A percentile compares a stretch with the other conserved stretches of the same genome.
These are phyloP conservation scores for Cantharis nigra DNA, from an alignment of 2,888 invertebrate species.

Conservation along the genomic window DNA sequence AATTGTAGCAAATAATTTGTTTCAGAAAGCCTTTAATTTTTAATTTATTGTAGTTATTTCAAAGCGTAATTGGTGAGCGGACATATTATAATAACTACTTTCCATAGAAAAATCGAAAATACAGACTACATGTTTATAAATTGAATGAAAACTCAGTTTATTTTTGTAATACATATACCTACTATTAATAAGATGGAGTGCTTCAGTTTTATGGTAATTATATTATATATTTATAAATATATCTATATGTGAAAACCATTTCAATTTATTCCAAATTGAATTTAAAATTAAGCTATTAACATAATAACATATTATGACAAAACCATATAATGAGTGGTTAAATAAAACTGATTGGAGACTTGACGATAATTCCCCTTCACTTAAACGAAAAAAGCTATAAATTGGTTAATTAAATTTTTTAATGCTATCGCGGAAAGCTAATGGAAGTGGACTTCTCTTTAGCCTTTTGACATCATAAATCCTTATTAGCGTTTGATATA, in stretches of 20 bases:
- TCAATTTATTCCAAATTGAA: background rate
- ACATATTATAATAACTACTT: too few relatives aligned
- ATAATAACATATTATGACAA: background rate
- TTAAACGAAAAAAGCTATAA: background rate
- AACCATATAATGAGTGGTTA: background rate
- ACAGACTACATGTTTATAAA: background rate
- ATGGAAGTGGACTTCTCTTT: background rate
- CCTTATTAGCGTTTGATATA: background rate
- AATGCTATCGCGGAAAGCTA: background rate
- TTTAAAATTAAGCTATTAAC: background rate
- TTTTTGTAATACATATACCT: too few relatives aligned
- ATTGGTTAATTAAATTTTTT: background rate
- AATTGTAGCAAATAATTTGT: too few relatives aligned
- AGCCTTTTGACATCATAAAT: background rate
- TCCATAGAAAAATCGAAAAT: background rate
- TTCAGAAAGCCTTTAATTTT: background rate
- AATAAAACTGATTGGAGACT: background rate
- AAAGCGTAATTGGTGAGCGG: too few relatives aligned
- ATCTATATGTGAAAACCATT: background rate
- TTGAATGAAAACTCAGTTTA: too few relatives aligned
- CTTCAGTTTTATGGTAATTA: too few relatives aligned
- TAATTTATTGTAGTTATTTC: background rate
- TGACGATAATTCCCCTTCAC: background rate
- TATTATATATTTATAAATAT: background rate
- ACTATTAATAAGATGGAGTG: too few relatives aligned